phyloP scores from a whole-genome alignment of 2,113 vertebrate species.

The Tamias sibiricus region DNA sequence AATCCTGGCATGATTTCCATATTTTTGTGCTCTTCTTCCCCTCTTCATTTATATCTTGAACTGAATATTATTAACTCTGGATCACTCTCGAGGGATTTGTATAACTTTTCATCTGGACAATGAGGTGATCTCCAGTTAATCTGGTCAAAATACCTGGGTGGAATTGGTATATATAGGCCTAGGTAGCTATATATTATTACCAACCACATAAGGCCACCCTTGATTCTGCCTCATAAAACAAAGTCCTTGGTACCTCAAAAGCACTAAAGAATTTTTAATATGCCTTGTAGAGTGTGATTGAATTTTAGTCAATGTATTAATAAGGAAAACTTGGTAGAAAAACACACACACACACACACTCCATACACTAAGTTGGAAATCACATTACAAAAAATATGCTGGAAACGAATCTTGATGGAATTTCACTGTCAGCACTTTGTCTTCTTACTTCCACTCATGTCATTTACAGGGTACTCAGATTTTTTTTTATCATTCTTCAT shows the following conservation, averaged over 20 bases:
- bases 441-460: not conserved
- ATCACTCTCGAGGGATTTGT: constrained; percentile 72
- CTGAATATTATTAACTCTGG: constrained; percentile 17
- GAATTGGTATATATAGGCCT: constrained; percentile 51
- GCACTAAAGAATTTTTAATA: not conserved
- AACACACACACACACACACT: not conserved
- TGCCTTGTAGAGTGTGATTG: not conserved
- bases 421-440: not conserved
- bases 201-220: not conserved
- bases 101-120: constrained; percentile 65
- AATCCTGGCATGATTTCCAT: not conserved
- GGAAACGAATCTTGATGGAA: not conserved
- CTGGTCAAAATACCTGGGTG: constrained; percentile 56
- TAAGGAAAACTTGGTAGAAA: not conserved
- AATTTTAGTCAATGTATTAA: not conserved
- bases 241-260: not conserved
- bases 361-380: not conserved
- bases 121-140: constrained; percentile 52
- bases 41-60: constrained; percentile 59
- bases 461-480: not conserved
- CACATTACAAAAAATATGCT: not conserved
- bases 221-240: not conserved
- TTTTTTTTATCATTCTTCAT: not conserved
- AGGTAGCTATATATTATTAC: not conserved
- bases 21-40: constrained; percentile 21